Conservation (phyloP, 2,888 invertebrate genomes). For the Drosophila nigritarsus region DNA sequence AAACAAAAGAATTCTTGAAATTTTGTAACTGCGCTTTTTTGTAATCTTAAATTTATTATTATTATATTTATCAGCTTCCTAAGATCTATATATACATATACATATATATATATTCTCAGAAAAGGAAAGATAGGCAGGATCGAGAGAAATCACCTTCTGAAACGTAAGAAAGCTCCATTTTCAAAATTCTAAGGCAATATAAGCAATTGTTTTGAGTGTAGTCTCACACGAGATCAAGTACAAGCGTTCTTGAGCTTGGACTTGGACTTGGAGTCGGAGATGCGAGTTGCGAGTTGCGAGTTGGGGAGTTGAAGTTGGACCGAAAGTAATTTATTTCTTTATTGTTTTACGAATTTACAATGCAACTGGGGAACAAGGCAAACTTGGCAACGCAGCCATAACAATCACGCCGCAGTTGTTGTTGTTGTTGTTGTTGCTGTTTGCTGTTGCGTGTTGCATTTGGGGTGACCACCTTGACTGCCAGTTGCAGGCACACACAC, state of each 20-base stretch:
- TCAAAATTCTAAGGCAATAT: background rate
- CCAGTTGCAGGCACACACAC: slow-evolving; percentile 43
- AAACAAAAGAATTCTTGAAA: background rate
- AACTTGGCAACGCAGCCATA: slow-evolving; percentile 74
- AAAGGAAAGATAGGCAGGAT: background rate
- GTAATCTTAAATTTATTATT: background rate
- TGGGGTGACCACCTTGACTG: slow-evolving; percentile 78
- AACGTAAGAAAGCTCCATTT: background rate
- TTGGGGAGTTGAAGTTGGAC: slow-evolving; percentile 48
- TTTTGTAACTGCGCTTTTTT: background rate
- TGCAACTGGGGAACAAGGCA: slow-evolving; percentile 78
- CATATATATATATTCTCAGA: too few species aligned
- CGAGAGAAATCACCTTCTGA: fast-evolving
- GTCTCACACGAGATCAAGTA: slow-evolving; percentile 62
- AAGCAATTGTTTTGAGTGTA: background rate
- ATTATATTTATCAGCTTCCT: background rate
- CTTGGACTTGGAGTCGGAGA: slow-evolving; percentile 31
- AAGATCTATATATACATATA: too few species aligned
- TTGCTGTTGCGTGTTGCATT: slow-evolving; percentile 72
- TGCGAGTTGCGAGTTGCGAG: slow-evolving; percentile 15
- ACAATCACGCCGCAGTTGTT: slow-evolving; percentile 76
- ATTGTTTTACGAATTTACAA: slow-evolving; percentile 84
- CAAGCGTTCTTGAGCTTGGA: slow-evolving; percentile 77
- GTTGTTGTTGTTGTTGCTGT: slow-evolving; percentile 55
- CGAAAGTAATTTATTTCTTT: slow-evolving; percentile 85